These are phyloP conservation scores for Spatula versicolor DNA, from an alignment of 2,797 vertebrate species.

Conservation along the genomic window DNA sequence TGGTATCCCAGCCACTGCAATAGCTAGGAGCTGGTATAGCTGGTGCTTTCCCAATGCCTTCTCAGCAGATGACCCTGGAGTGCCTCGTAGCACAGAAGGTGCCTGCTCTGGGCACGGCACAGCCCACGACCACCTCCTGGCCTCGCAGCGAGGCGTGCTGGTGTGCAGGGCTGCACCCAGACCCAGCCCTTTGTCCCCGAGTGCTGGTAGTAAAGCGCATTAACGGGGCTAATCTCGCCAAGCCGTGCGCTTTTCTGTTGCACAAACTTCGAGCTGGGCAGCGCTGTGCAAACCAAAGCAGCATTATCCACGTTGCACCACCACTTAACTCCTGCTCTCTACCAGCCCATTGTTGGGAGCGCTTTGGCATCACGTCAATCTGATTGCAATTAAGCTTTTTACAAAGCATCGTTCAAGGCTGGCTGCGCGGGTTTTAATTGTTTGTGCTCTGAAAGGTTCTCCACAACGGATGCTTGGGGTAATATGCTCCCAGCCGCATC, in stretches of 20 bases:
- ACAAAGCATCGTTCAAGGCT: not conserved
- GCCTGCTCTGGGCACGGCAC: not conserved
- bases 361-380: not conserved
- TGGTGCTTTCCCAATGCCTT: not conserved
- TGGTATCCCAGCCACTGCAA: not conserved
- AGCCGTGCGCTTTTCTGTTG: not conserved
- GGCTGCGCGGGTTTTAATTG: not conserved
- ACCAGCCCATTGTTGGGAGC: not conserved
- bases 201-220: not conserved
- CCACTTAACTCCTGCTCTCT: not conserved
- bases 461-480: not conserved
- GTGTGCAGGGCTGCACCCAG: fast-evolving
- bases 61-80: not conserved
- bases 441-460: not conserved
- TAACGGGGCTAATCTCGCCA: not conserved
- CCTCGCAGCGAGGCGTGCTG: fast-evolving
- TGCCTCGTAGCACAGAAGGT: not conserved
- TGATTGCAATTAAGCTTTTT: not conserved
- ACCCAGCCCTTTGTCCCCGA: not conserved
- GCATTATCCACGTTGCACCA: not conserved
- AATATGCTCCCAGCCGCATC: not conserved
- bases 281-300: not conserved
- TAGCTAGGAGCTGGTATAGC: not conserved
- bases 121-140: too few relatives aligned
- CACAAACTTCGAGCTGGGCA: not conserved